A percentile compares a stretch with the other conserved stretches of the same genome.
These are phyloP conservation scores for Phenganax subtilis DNA, from an alignment of 92 coral and sea anemone species.

Conservation along the genomic window DNA sequence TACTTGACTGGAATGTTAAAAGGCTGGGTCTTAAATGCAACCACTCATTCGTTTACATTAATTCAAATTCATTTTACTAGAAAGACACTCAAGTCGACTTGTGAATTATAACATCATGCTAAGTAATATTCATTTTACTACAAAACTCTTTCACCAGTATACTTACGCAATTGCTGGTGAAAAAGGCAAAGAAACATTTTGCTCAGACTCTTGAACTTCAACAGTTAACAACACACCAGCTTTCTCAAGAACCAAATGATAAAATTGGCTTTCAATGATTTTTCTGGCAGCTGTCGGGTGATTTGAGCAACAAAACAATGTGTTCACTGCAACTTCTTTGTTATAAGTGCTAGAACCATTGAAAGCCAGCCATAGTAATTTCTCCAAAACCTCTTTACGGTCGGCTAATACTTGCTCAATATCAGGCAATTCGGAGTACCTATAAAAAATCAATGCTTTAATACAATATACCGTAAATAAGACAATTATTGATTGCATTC, in stretches of 20 bases:
- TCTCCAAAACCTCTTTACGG: background rate
- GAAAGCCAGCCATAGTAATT: conserved; percentile 15
- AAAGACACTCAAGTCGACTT: too few species aligned
- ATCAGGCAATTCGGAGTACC: conserved; percentile 27
- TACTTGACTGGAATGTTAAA: too few species aligned
- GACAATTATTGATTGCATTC: too few species aligned
- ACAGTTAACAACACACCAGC: background rate
- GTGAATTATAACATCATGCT: too few species aligned
- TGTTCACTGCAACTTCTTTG: conserved; percentile 45
- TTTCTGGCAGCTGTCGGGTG: conserved; percentile 43
- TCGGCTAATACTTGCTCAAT: background rate
- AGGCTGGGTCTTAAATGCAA: too few species aligned
- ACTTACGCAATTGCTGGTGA: conserved; percentile 24
- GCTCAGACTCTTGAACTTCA: conserved; percentile 4
- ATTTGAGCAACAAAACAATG: conserved; percentile 43
- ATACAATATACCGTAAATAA: background rate
- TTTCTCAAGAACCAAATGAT: conserved; percentile 24
- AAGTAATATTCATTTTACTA: too few species aligned
- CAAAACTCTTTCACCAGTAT: background rate
- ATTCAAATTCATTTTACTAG: background rate
- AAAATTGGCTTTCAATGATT: conserved; percentile 20
- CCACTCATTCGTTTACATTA: too few species aligned
- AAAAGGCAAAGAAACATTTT: background rate
- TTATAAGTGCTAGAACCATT: conserved; percentile 10
- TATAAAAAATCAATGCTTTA: background rate